phyloP scores from a whole-genome alignment of 1,140 invertebrate genomes.

The Trichoplusia ni region DNA sequence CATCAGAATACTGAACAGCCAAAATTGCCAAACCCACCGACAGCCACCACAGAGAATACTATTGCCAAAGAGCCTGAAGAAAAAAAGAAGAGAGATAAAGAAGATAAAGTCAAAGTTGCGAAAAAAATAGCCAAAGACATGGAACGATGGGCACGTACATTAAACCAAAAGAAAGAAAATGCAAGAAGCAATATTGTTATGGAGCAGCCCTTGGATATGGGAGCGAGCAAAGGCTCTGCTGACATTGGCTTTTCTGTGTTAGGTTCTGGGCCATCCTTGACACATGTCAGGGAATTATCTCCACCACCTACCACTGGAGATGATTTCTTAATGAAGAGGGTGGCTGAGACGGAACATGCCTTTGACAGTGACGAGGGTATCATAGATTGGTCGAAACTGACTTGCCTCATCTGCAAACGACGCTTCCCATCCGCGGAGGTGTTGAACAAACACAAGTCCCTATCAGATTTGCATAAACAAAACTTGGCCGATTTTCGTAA shows the following conservation, averaged over 20 bases:
- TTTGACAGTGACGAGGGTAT: constrained; percentile 84
- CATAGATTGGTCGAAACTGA: constrained; percentile 94
- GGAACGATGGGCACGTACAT: constrained; percentile 97
- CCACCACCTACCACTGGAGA: constrained; percentile 77
- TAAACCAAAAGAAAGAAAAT: constrained; percentile 98
- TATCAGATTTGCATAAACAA: constrained; percentile 97
- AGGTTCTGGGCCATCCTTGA: constrained; percentile 84
- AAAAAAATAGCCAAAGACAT: constrained; percentile 99
- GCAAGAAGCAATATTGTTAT: constrained; percentile 85
- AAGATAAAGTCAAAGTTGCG: constrained; percentile 97
- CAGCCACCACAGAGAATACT: constrained; percentile 53
- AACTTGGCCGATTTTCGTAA: constrained; percentile 89
- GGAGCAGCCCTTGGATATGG: constrained; percentile 76
- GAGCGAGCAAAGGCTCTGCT: constrained; percentile 86
- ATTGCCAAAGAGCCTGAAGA: constrained; percentile 69
- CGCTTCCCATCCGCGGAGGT: constrained; percentile 95
- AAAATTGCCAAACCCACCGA: constrained; percentile 55
- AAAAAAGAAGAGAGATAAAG: constrained; percentile 85
- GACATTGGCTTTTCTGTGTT: constrained; percentile 96
- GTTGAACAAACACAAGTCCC: constrained; percentile 93
- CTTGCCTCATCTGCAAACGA: constrained; percentile 97
- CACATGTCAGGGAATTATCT: constrained; percentile 62
- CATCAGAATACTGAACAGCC: constrained; percentile 74
- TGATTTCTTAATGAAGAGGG: constrained; percentile 82
- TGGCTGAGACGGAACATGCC: constrained; percentile 71